Evolutionary conservation across 2,888 invertebrate species (phyloP).

Genomic region (Cylindroiulus punctatus): DNA sequence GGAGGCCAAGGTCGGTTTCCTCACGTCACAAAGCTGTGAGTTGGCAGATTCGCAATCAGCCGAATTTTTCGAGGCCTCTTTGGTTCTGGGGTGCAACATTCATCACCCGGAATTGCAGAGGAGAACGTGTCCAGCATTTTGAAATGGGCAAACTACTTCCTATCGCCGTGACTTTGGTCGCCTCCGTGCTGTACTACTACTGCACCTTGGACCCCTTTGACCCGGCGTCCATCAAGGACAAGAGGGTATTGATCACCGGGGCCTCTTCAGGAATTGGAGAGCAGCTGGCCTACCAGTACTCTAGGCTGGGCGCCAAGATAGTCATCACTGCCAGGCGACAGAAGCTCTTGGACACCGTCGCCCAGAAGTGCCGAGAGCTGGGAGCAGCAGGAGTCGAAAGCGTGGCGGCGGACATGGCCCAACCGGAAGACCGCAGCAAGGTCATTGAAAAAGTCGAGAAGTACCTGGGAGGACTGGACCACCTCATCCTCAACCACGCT

Average conservation of each 20-base stretch:
- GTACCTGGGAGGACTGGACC: not conserved
- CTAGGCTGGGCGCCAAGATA: slow-evolving; percentile 39
- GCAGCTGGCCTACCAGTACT: slow-evolving; percentile 52
- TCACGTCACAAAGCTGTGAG: no score
- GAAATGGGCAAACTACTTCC: no score
- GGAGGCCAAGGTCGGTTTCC: no score
- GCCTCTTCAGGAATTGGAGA: slow-evolving; percentile 53
- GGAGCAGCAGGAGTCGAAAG: slow-evolving; percentile 40
- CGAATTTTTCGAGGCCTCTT: no score
- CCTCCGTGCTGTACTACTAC: not conserved
- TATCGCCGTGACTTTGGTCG: no score
- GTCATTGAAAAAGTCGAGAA: not conserved
- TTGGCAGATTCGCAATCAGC: no score
- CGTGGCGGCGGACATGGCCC: slow-evolving; percentile 46
- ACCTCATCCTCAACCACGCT: slow-evolving; percentile 39
- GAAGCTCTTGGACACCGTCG: slow-evolving; percentile 24
- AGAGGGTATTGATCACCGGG: slow-evolving; percentile 49
- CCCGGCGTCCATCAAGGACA: slow-evolving; percentile 44
- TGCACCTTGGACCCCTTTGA: not conserved
- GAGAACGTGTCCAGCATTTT: no score
- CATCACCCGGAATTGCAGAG: no score
- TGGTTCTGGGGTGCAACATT: no score
- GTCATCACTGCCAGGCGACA: slow-evolving; percentile 50
- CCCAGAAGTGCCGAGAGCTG: not conserved
- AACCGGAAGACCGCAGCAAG: slow-evolving; percentile 26